Evolutionary conservation across 2,888 invertebrate species (phyloP).

Genomic region (Pollenia griseotomentosa): DNA sequence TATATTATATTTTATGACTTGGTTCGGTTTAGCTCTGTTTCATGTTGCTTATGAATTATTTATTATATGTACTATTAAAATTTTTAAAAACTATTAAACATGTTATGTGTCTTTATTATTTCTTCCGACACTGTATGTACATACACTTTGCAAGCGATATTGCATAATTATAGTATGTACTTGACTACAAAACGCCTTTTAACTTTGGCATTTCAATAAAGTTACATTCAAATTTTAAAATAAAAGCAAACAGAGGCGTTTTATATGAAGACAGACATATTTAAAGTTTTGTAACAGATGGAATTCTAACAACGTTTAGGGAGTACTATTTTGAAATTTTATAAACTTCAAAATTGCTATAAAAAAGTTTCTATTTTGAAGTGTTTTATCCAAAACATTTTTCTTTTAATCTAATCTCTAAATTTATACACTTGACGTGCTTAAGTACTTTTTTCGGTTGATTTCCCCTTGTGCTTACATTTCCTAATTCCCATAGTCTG

Average conservation of each 20-base stretch:
- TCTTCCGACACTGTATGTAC: background rate
- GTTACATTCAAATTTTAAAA: constrained; percentile 16
- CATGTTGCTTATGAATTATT: no score
- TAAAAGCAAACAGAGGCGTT: background rate
- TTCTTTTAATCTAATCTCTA: background rate
- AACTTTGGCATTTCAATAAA: constrained; percentile 73
- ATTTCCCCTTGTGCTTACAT: background rate
- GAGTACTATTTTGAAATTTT: no score
- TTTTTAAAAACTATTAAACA: no score
- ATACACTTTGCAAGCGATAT: constrained; percentile 38
- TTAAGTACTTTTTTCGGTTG: constrained; percentile 13
- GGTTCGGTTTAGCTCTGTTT: no score
- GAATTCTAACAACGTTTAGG: background rate
- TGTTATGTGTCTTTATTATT: no score
- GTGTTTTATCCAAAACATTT: background rate
- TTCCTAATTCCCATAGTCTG: constrained; percentile 10
- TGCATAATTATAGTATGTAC: constrained; percentile 51
- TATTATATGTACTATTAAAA: no score
- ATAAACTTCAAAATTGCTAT: no score
- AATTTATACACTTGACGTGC: background rate
- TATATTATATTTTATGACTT: no score
- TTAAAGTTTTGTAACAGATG: no score
- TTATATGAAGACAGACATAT: background rate
- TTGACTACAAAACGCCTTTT: constrained; percentile 63
- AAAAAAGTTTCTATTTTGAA: no score